A percentile compares a stretch with the other conserved stretches of the same genome.
Evolutionary conservation across 2,113 vertebrate species (phyloP).

Genomic region (Chrysochloris asiatica): DNA sequence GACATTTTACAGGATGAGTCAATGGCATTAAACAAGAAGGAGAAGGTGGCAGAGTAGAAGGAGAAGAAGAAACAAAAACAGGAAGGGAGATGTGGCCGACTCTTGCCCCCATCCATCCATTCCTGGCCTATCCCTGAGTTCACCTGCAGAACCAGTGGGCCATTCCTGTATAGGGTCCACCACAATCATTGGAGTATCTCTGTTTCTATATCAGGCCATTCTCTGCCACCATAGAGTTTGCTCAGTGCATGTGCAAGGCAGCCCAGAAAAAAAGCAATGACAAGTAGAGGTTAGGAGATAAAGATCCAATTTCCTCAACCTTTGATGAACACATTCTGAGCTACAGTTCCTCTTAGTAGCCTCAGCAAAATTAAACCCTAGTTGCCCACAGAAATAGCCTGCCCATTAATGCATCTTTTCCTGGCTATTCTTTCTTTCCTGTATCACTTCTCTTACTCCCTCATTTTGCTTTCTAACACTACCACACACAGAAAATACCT

Average conservation of each 20-base stretch:
- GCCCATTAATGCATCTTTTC: neutral
- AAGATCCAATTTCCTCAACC: neutral
- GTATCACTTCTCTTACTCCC: neutral
- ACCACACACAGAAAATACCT: neutral
- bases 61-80: neutral
- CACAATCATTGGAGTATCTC: neutral
- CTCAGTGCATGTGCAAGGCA: neutral
- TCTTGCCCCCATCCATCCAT: no score
- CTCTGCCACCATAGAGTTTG: neutral
- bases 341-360: neutral
- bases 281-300: neutral
- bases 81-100: neutral
- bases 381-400: neutral
- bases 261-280: neutral
- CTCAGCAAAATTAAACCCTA: neutral
- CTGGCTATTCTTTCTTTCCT: neutral
- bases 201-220: no score
- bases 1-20: neutral
- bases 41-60: no score
- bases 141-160: neutral
- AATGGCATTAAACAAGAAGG: neutral
- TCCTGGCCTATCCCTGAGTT: neutral
- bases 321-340: neutral
- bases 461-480: neutral
- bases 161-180: accelerated